Evolutionary conservation across 2,113 vertebrate species (phyloP).

Genomic region (Tor tambroides): DNA sequence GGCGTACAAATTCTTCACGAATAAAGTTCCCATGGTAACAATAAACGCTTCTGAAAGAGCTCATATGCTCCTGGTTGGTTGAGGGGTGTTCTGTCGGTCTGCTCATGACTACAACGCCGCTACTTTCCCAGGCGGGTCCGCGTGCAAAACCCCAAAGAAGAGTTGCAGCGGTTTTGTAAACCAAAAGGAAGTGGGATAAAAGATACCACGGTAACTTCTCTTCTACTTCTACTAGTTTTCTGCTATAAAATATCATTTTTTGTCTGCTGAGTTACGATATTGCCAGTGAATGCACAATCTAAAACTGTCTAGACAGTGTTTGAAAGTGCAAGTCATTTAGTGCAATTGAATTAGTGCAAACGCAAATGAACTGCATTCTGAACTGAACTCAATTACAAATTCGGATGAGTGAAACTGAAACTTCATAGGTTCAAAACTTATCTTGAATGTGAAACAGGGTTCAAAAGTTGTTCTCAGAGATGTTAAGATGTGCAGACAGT

Average conservation of each 20-base stretch:
- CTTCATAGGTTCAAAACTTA: neutral
- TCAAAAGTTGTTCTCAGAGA: slow-evolving; percentile 7
- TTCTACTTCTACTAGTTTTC: neutral
- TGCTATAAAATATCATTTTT: neutral
- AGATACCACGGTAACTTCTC: neutral
- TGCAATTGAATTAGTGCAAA: neutral
- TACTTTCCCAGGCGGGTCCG: neutral
- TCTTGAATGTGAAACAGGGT: neutral
- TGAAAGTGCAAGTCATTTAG: neutral
- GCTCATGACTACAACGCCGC: slow-evolving; percentile 2
- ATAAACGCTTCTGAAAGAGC: neutral
- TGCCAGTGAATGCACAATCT: neutral
- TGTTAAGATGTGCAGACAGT: neutral
- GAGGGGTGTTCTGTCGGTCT: neutral
- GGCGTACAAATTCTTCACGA: slow-evolving; percentile 20
- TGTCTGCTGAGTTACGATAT: neutral
- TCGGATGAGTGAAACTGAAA: neutral
- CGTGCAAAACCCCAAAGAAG: neutral
- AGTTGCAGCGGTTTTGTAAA: neutral
- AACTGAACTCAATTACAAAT: neutral
- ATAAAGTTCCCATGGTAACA: slow-evolving; percentile 41
- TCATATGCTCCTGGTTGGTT: neutral
- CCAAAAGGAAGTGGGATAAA: neutral
- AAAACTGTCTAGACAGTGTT: neutral
- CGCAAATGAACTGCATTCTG: neutral